Conservation (phyloP, 92 coral and sea anemone genomes). For the Siderastrea radians region DNA sequence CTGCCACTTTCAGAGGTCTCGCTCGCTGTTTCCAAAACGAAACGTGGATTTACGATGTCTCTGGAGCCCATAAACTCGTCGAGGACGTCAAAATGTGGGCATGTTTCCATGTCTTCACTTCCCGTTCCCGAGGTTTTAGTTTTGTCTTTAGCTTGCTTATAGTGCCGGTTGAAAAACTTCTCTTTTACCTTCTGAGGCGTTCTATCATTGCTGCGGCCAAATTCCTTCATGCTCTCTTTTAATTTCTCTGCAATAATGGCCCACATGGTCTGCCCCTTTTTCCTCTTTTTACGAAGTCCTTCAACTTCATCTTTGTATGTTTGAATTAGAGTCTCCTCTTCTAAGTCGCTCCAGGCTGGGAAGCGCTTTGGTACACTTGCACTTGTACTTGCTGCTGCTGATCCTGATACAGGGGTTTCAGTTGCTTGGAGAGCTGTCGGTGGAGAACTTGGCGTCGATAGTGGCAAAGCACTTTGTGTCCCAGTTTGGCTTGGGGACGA, state of each 20-base stretch:
- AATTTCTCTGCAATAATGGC: background rate
- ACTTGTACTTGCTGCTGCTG: no score
- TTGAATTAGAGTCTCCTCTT: background rate
- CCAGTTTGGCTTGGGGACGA: no score
- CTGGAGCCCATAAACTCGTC: slow-evolving; percentile 19
- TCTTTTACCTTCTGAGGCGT: slow-evolving; percentile 12
- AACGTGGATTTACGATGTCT: background rate
- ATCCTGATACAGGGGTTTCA: no score
- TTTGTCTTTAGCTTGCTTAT: slow-evolving; percentile 14
- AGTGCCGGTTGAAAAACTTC: background rate
- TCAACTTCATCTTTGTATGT: background rate
- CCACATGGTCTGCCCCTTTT: slow-evolving; percentile 6
- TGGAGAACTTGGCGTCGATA: no score
- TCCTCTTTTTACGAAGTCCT: background rate
- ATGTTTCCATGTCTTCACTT: background rate
- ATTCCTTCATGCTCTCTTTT: background rate
- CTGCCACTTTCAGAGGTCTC: background rate
- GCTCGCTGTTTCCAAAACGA: background rate
- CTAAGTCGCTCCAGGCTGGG: background rate
- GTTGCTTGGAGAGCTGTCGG: no score
- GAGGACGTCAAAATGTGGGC: slow-evolving; percentile 8
- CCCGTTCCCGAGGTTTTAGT: background rate
- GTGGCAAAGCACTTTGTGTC: no score
- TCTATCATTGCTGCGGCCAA: background rate
- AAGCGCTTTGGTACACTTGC: no score